These are phyloP conservation scores for Podarcis siculus DNA, from an alignment of 2,797 vertebrate genomes.

Conservation along the genomic window DNA sequence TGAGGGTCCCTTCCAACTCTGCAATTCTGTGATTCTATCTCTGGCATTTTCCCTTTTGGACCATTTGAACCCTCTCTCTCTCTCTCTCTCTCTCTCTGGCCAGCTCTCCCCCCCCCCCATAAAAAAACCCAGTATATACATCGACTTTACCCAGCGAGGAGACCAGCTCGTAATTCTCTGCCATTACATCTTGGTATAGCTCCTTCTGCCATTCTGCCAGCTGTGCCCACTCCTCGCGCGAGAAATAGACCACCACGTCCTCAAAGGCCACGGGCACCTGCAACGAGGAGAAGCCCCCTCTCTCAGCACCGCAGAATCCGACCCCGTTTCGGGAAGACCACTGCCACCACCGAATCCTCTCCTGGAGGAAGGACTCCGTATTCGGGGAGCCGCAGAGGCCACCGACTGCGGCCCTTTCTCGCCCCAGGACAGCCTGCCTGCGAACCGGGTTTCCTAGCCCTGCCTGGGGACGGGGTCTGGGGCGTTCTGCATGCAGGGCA, in stretches of 20 bases:
- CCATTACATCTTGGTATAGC: constrained; percentile 58
- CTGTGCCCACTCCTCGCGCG: constrained; percentile 66
- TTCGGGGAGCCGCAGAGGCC: accelerated
- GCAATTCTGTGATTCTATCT: no score
- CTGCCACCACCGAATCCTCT: not conserved
- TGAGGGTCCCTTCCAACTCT: no score
- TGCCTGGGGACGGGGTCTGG: no score
- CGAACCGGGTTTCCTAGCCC: no score
- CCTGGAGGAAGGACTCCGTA: no score
- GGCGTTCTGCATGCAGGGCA: no score
- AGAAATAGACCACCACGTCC: constrained; percentile 61
- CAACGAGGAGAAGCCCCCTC: constrained; percentile 30
- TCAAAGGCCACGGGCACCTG: constrained; percentile 55
- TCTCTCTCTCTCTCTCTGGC: no score
- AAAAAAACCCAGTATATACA: not conserved
- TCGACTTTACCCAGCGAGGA: constrained; percentile 65
- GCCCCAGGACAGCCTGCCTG: not conserved
- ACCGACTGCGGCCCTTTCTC: no score
- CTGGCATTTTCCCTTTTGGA: no score
- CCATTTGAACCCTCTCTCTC: no score
- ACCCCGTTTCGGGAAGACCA: not conserved
- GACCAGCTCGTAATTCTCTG: constrained; percentile 66
- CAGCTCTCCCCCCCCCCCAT: not conserved
- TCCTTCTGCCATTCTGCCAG: constrained; percentile 68
- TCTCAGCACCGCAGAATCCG: not conserved